phyloP scores from a whole-genome alignment of 2,113 vertebrate species.

The Saguinus imperator region DNA sequence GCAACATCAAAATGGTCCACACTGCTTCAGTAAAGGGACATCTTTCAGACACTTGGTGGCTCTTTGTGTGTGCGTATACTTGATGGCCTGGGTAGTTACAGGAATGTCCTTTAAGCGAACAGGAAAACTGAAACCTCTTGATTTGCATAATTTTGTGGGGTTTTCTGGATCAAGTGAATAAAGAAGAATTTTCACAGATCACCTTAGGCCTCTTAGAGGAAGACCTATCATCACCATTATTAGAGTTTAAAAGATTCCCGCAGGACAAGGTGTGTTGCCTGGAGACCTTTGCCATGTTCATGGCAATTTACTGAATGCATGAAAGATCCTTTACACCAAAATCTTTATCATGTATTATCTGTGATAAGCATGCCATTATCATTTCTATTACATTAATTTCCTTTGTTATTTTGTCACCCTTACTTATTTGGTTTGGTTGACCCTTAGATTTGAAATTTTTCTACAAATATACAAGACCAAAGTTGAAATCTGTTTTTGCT shows the following conservation, averaged over 20 bases:
- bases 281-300: background rate
- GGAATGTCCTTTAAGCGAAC: constrained; percentile 99
- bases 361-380: background rate
- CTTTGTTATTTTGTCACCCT: background rate
- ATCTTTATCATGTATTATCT: background rate
- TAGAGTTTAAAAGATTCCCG: too few relatives aligned
- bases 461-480: background rate
- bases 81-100: constrained; percentile 97
- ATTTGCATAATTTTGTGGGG: constrained; percentile 89
- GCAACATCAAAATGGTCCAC: constrained; percentile 97
- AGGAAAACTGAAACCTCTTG: constrained; percentile 95
- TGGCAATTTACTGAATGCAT: background rate
- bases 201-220: background rate
- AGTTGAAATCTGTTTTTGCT: background rate
- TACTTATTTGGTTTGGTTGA: background rate
- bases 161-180: background rate
- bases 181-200: background rate
- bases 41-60: constrained; percentile 97
- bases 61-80: constrained; percentile 98
- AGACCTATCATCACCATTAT: background rate
- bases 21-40: constrained; percentile 93
- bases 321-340: background rate
- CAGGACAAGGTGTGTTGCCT: background rate
- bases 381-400: background rate
- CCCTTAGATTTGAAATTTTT: background rate